Evolutionary conservation across 2,113 vertebrate species (phyloP), one percentile per base, ranked within the genome.

Genomic region (Herpailurus yagouaroundi): DNA sequence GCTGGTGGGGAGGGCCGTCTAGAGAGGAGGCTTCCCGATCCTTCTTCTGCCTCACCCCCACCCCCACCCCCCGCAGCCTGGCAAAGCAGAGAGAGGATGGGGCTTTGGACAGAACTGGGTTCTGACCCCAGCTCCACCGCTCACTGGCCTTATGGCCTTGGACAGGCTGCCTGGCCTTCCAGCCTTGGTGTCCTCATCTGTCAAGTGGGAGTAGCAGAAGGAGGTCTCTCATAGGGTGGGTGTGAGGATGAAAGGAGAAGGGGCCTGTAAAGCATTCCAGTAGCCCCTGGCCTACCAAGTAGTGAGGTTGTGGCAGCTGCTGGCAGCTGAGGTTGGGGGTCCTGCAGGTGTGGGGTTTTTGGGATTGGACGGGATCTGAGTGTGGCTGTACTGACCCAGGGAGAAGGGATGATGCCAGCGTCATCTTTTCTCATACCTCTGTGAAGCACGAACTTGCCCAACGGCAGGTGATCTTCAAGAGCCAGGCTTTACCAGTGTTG

Each of bases 331-430:
- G 29, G n/a, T 31, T 29, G 33, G 50, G 36, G 5, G 41, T 29
- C 38, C 63, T 36, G 12, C 66, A 33, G 48, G 41, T 31, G 0
- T 5, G 18, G 5, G 27, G 9, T 25, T 7, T 0, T 1, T 66
- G 10, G 50, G 23, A 25, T 13, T 1, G 14, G 31, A 9, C 2
- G 6, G 7, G 31, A 11, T 38, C 27, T 45, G 41, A 79, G 36
- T 31, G 66, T 10, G 41, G 48, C 36, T 57, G 0, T 5, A 0
- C 64, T 18, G 31, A 19, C 38, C 10, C 50, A 1, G 5, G 66
- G 36, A 23, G 18, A 7, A 73, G n/a, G 60, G 23, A 55, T 21
- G 45, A 4, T 25, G 27, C 25, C 31, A 33, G 27, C 14, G 5
- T 19, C 9, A 4, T 15, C 52, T 57, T 19, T 66, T 33, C 50